These are phyloP conservation scores for Callorhinus ursinus DNA, from an alignment of 2,113 vertebrate genomes.

Conservation along the genomic window DNA sequence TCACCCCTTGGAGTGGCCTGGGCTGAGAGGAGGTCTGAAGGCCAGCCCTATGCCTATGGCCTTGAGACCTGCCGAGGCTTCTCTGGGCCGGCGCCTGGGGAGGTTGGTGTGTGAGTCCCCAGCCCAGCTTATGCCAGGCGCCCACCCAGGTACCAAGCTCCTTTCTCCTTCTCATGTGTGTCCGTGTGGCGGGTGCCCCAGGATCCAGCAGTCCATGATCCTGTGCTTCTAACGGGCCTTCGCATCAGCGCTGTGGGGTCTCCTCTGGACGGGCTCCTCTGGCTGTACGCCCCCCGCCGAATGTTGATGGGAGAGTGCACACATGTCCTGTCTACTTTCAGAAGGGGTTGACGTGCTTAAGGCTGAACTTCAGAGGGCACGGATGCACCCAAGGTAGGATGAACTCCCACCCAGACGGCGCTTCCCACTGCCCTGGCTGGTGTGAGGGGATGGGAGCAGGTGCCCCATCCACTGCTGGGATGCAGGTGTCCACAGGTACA, in stretches of 20 bases:
- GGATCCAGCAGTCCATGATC: accelerated
- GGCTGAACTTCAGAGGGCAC: neutral
- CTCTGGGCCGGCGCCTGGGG: neutral
- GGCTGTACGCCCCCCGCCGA: too few species aligned
- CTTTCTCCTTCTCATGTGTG: accelerated
- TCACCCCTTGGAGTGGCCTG: neutral
- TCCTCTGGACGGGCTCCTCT: neutral
- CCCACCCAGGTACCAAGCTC: neutral
- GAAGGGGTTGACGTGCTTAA: neutral
- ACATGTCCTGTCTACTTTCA: neutral
- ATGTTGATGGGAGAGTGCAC: accelerated
- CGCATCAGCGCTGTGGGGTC: accelerated
- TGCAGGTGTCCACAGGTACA: too few species aligned
- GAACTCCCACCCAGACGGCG: accelerated
- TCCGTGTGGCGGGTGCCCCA: neutral
- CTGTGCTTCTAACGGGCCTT: neutral
- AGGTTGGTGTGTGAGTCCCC: neutral
- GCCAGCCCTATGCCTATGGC: neutral
- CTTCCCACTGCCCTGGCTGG: neutral
- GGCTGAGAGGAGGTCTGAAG: neutral
- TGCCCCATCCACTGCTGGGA: too few species aligned
- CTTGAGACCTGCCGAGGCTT: neutral
- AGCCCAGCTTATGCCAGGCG: neutral
- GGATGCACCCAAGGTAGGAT: accelerated
- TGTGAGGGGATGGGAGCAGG: neutral